Conservation (phyloP, 2,888 invertebrate genomes). For the Malacosoma neustria region DNA sequence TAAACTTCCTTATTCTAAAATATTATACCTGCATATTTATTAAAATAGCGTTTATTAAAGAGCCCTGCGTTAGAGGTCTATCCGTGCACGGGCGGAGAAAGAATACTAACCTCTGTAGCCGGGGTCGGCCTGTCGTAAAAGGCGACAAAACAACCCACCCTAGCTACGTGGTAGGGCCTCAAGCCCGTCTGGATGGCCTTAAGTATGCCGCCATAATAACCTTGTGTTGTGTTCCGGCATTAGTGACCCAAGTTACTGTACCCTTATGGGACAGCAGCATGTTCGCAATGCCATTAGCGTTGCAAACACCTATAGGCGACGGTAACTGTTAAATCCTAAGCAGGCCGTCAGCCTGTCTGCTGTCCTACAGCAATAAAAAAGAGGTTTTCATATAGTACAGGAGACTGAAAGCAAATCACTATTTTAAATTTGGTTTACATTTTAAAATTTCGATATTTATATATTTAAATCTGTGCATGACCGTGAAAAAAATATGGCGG, state of each 20-base stretch:
- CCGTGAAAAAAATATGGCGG: too few relatives aligned
- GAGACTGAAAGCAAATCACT: too few relatives aligned
- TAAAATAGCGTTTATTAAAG: too few relatives aligned
- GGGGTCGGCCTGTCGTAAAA: neutral
- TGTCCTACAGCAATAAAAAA: neutral
- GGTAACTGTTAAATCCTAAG: neutral
- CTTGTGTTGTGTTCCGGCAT: neutral
- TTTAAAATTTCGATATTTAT: too few relatives aligned
- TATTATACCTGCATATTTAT: too few relatives aligned
- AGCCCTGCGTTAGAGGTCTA: too few relatives aligned
- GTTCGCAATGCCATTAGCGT: neutral
- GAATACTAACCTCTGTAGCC: neutral
- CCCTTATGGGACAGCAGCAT: too few relatives aligned
- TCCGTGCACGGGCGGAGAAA: neutral
- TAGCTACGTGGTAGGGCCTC: neutral
- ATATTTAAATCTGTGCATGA: too few relatives aligned
- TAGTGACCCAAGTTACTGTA: neutral
- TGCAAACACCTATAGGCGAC: neutral
- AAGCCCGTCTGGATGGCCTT: neutral
- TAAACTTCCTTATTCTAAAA: too few relatives aligned
- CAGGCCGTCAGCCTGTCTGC: neutral
- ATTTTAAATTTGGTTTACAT: too few relatives aligned
- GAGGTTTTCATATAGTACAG: too few relatives aligned
- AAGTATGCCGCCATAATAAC: neutral
- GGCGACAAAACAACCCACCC: neutral